Percentiles rank a stretch among this genome's conserved stretches.
Evolutionary conservation across 2,888 invertebrate genomes (phyloP).

Genomic region (Acronicta psi): DNA sequence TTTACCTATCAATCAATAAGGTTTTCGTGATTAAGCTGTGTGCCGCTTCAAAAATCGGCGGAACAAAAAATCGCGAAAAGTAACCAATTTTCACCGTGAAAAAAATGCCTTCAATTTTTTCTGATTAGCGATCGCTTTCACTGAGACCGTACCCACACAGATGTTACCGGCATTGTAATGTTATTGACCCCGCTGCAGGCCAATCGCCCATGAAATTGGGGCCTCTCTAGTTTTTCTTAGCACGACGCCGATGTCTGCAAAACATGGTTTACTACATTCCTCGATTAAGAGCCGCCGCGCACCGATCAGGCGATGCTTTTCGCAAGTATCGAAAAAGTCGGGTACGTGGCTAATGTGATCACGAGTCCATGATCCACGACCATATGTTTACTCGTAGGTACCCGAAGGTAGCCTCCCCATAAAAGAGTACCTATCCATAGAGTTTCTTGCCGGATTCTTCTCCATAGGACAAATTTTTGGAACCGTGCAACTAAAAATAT

Average conservation of each 20-base stretch:
- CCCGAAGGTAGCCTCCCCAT: no score
- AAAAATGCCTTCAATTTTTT: neutral
- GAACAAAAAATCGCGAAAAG: neutral
- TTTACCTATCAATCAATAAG: neutral
- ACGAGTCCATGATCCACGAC: no score
- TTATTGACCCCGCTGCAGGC: constrained; percentile 50
- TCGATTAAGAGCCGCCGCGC: neutral
- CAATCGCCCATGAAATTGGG: constrained; percentile 58
- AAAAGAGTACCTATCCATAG: no score
- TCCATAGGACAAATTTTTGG: no score
- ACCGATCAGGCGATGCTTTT: neutral
- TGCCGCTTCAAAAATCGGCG: neutral
- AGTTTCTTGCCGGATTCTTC: no score
- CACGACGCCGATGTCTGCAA: constrained; percentile 18
- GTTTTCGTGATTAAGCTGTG: no score
- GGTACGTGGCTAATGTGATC: no score
- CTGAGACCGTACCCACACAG: constrained; percentile 30
- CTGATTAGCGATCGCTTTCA: constrained; percentile 28
- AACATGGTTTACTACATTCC: constrained; percentile 6
- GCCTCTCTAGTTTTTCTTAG: constrained; percentile 43
- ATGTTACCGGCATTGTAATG: constrained; percentile 42
- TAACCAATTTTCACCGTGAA: neutral
- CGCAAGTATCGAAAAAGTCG: neutral
- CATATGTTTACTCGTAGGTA: no score
- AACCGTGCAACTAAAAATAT: no score